phyloP scores from a whole-genome alignment of 2,797 vertebrate genomes.

The Schizopygopsis malacanthus region DNA sequence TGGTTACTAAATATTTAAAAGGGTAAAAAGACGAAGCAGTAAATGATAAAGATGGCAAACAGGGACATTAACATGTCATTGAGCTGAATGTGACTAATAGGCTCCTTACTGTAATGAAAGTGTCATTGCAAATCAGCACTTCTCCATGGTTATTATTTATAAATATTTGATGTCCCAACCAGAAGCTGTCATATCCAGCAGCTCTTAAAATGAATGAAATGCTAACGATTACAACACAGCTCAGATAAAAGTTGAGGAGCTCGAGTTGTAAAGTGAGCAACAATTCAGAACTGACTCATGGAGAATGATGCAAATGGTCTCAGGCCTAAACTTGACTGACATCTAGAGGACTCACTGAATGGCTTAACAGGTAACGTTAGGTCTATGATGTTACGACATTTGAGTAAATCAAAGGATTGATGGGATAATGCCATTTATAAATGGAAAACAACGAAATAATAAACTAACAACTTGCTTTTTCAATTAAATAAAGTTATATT shows the following conservation, averaged over 20 bases:
- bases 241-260: constrained; percentile 14
- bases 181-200: constrained; percentile 73
- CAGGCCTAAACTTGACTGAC: background rate
- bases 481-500: background rate
- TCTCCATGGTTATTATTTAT: constrained; percentile 87
- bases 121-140: constrained; percentile 88
- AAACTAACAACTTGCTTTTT: background rate
- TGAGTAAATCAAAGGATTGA: background rate
- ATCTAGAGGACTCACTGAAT: background rate
- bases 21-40: constrained; percentile 85
- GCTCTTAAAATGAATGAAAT: constrained; percentile 74
- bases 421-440: background rate
- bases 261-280: constrained; percentile 4
- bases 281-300: background rate
- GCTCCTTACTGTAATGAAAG: constrained; percentile 84
- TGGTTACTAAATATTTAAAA: constrained; percentile 87
- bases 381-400: background rate
- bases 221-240: constrained; percentile 64
- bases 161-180: constrained; percentile 84
- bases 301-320: background rate
- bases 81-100: constrained; percentile 80
- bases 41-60: constrained; percentile 86
- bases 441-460: background rate
- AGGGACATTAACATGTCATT: constrained; percentile 86
- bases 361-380: background rate